Base-by-base conservation (phyloP, 2,888 invertebrate species). In the Drosophila flavopinicola region DNA sequence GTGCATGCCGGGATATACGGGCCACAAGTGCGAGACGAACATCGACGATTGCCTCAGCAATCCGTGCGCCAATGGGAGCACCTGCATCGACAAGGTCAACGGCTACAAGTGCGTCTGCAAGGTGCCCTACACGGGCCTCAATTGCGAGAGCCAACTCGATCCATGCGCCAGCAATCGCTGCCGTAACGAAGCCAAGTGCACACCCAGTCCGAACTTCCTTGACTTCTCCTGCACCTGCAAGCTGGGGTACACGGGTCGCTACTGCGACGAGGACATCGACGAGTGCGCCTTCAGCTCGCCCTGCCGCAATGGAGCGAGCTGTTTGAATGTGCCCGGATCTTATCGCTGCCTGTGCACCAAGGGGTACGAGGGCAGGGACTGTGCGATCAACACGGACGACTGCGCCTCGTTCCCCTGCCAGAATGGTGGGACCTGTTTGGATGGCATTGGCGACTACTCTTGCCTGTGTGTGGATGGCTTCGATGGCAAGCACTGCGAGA, bases 381-480 rank as follows among this genome's bases (percentile, higher is more conserved):
- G 98, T 88, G 95, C 96, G 10, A 95, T 96, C 76, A 98, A 98
- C 87, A 97, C 96, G 0, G 97, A 98, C 88, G 98, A 98, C 86
- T 98, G 98, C 85, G 97, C 97, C 57, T 71, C 92, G 94, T 96
- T 94, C 90, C 97, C 97, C 0, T 97, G 97, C 88, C 96, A 97
- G 89, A 98, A 98, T 88, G 98, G 98, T 1, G 98, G 97, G 1
- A 96, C 97, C 0, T 99, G 98, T 85, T 90, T 97, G 75, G 98
- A 98, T 89, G 96, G 95, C 13, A 95, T 97, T 67, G 97, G 97
- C 0, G 96, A 96, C 88, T 98, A 97, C 91, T 95, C 95, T 64
- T 98, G 98, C 89, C 93, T 96, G 25, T 98, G 98, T 91, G 96
- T 97, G 1, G 96, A 96, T 73, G 98, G 98, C 0, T 98, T 98